Conservation (phyloP, 2,113 vertebrate genomes). For the Psilopsiagon aurifrons region DNA sequence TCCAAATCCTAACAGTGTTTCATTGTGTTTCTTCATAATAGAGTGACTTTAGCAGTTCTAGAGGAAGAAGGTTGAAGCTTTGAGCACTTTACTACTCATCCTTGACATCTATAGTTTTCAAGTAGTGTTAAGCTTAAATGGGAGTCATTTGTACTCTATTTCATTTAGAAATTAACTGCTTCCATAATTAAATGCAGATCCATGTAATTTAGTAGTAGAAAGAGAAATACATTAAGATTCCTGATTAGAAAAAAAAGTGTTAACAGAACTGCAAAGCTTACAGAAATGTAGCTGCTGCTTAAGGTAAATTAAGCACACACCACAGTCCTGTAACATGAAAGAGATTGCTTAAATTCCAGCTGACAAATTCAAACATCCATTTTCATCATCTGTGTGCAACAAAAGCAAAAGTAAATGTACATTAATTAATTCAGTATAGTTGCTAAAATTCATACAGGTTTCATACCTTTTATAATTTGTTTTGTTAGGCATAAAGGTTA, state of each 20-base stretch:
- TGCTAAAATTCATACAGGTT: not conserved
- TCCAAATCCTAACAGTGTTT: not conserved
- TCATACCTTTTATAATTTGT: not conserved
- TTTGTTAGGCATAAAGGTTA: not conserved
- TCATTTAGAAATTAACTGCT: slow-evolving; percentile 17
- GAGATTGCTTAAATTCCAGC: not conserved
- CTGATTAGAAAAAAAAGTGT: not conserved
- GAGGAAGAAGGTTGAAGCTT: not conserved
- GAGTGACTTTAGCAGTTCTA: not conserved
- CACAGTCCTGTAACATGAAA: not conserved
- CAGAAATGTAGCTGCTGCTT: not conserved
- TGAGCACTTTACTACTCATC: not conserved
- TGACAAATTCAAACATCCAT: not conserved
- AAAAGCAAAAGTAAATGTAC: not conserved
- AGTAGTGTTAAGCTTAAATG: slow-evolving; percentile 35
- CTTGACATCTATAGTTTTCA: slow-evolving; percentile 30
- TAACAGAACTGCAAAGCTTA: slow-evolving; percentile 16
- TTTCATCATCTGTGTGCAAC: not conserved
- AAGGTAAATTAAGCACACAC: not conserved
- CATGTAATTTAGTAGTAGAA: slow-evolving; percentile 41
- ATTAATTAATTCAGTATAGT: not conserved
- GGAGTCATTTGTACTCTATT: slow-evolving; percentile 46
- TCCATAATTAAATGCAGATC: slow-evolving; percentile 48
- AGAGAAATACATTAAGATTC: slow-evolving; percentile 52
- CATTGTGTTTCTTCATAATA: not conserved